phyloP scores from a whole-genome alignment of 2,113 vertebrate species.

The Albula glossodonta region DNA sequence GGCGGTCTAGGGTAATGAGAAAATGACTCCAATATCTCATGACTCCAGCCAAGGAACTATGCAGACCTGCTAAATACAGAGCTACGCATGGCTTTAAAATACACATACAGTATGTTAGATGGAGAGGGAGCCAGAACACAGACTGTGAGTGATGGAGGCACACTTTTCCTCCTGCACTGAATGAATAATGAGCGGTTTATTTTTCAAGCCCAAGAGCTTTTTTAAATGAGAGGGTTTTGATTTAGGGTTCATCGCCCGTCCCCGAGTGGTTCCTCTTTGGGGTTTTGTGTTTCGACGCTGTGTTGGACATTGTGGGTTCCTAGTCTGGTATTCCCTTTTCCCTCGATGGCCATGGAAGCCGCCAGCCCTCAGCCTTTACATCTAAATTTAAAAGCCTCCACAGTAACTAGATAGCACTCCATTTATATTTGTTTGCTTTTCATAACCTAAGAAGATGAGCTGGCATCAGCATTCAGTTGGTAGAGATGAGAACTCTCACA shows the following conservation, averaged over 20 bases:
- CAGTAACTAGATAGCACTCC: constrained; percentile 1
- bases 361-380: neutral
- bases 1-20: constrained; percentile 14
- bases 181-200: neutral
- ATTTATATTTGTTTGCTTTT: neutral
- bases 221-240: neutral
- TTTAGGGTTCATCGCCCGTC: neutral
- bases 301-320: neutral
- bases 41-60: neutral
- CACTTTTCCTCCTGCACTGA: neutral
- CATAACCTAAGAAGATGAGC: neutral
- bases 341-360: neutral
- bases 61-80: neutral
- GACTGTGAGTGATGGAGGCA: neutral
- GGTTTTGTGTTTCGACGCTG: neutral
- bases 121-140: neutral
- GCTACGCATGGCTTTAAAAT: neutral
- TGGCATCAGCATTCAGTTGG: neutral
- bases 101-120: neutral
- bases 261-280: neutral
- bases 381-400: constrained; percentile 12
- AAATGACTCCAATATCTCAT: constrained; percentile 17
- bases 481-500: neutral
- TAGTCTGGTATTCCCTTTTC: neutral
- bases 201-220: neutral